Evolutionary conservation across 1,140 invertebrate species (phyloP).

Genomic region (Trichonephila clavipes): DNA sequence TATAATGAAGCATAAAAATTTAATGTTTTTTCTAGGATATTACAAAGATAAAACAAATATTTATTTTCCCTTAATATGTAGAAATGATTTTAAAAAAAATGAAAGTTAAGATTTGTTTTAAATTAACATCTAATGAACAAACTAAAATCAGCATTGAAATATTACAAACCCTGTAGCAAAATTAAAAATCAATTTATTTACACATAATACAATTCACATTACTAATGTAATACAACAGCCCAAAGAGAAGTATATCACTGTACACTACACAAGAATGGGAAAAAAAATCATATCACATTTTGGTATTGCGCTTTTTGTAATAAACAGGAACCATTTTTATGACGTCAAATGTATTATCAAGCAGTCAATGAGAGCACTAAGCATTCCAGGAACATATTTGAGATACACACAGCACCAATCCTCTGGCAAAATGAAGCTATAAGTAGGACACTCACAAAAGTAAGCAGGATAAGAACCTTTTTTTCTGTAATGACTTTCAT

Average conservation of each 20-base stretch:
- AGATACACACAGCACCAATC: neutral
- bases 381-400: neutral
- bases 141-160: no score
- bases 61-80: no score
- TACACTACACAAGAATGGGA: neutral
- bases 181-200: conserved; percentile 28
- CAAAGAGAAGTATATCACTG: neutral
- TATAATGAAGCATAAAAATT: no score
- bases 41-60: no score
- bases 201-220: conserved; percentile 11
- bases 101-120: no score
- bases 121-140: no score
- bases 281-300: conserved; percentile 10
- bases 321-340: neutral
- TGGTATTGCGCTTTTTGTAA: conserved; percentile 1
- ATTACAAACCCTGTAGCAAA: neutral
- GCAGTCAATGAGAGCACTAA: neutral
- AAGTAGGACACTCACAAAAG: neutral
- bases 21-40: no score
- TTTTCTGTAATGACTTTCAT: neutral
- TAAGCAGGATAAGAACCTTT: neutral
- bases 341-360: neutral
- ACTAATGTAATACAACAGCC: neutral
- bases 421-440: neutral
- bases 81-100: no score